Base-by-base conservation (phyloP, 1,140 invertebrate genomes). In the Drosophila pachea region DNA sequence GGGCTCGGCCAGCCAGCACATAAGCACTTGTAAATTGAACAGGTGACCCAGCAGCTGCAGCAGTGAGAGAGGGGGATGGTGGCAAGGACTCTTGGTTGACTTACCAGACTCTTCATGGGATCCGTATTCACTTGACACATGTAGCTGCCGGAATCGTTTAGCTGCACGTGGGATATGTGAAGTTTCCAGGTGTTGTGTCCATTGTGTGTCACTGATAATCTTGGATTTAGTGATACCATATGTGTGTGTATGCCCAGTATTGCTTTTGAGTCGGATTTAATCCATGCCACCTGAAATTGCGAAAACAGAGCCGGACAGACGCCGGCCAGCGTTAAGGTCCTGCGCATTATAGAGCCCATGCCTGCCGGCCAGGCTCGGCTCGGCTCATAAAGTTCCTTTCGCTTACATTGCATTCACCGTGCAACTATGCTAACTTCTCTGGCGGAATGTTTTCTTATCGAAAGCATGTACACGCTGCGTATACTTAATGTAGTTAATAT, bases 41-140 rank as follows among this genome's bases (percentile, higher is more conserved):
- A n/a, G 52, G 6, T 45, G 55, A 11, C 8, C 32, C 22, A 22
- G 22, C 22, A 22, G 1, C 22, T 2, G 16, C 32, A 11, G 32
- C n/a, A 33, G 14, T 35, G 22, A 32, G 14, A 42, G 40, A 43
- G 32, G 45, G 12, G 71, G 31, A 11, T n/a, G 22, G 31, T 40
- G 32, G 22, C 1, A 22, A 22, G 22, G 22, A 3, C 22, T 22
- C 22, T 3, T 47, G 36, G 22, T 70, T 43, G 33, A 90, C 91
- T 92, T 90, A 97, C 95, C 92, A 96, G 95, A 90, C 94, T 95
- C 79, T 94, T 93, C 95, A 97, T 97, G 5, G 96, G 96, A 82
- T 96, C 95, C 4, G 96, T 97, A 89, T 97, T 97, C 73, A 97
- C 94, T 90, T 97, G 96, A 89, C 96, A 97, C 95, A 96, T 96